A percentile compares a stretch with the other conserved stretches of the same genome.
Conservation (phyloP, 2,888 invertebrate genomes). For the Chesias legatella region DNA sequence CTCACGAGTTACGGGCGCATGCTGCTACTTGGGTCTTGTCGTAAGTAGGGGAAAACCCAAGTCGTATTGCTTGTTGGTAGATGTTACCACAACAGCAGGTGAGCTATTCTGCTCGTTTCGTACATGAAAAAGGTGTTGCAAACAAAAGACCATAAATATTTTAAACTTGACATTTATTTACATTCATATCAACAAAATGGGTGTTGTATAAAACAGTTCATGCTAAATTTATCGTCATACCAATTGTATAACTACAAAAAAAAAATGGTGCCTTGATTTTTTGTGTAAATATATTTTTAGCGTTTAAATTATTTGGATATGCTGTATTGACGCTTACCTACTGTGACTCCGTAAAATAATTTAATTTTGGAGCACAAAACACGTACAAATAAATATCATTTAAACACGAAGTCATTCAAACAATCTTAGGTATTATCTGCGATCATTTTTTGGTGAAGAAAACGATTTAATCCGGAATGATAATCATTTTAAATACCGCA, state of each 20-base stretch:
- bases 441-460: too few relatives aligned
- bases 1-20: too few relatives aligned
- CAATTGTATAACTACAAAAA: slow-evolving; percentile 69
- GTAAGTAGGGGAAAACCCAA: too few relatives aligned
- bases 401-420: slow-evolving; percentile 6
- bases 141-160: slow-evolving; percentile 39
- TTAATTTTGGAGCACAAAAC: slow-evolving; percentile 18
- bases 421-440: too few relatives aligned
- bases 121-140: slow-evolving; percentile 6
- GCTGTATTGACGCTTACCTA: slow-evolving; percentile 46
- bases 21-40: too few relatives aligned
- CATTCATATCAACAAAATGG: slow-evolving; percentile 81
- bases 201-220: slow-evolving; percentile 81
- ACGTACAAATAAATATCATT: slow-evolving; percentile 2
- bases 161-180: slow-evolving; percentile 82
- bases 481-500: too few relatives aligned
- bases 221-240: slow-evolving; percentile 57
- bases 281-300: slow-evolving; percentile 68
- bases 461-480: too few relatives aligned
- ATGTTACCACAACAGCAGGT: too few relatives aligned
- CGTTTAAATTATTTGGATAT: slow-evolving; percentile 52
- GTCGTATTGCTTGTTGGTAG: too few relatives aligned
- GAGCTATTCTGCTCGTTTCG: too few relatives aligned
- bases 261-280: slow-evolving; percentile 66
- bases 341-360: slow-evolving; percentile 41